These are phyloP conservation scores for Clepsis dumicolana DNA, from an alignment of 2,888 invertebrate genomes.

Conservation along the genomic window DNA sequence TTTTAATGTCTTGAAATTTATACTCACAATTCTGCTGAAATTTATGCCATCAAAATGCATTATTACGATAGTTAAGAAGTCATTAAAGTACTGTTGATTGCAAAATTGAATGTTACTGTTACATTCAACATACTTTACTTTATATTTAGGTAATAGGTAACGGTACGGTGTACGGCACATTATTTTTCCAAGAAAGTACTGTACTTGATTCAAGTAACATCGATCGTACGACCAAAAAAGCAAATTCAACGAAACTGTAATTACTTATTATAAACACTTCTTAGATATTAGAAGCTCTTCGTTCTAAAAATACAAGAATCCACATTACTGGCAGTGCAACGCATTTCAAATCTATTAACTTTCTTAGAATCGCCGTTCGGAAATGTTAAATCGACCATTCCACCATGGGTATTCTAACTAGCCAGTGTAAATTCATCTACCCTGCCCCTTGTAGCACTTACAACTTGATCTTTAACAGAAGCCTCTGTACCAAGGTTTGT, in stretches of 20 bases:
- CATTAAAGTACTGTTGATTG: too few species aligned
- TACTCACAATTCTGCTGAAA: too few species aligned
- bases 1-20: too few species aligned
- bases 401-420: constrained; percentile 53
- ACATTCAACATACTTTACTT: too few species aligned
- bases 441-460: constrained; percentile 52
- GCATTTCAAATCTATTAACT: constrained; percentile 63
- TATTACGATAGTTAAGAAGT: too few species aligned
- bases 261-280: constrained; percentile 5
- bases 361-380: constrained; percentile 65
- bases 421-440: constrained; percentile 60
- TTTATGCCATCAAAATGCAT: too few species aligned
- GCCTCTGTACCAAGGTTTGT: constrained; percentile 39
- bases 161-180: too few species aligned
- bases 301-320: constrained; percentile 34
- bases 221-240: constrained; percentile 50
- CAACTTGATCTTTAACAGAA: constrained; percentile 35
- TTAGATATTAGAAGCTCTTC: constrained; percentile 3
- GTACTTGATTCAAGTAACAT: neutral
- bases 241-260: neutral
- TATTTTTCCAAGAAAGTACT: too few species aligned
- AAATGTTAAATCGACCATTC: constrained; percentile 67
- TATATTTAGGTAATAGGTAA: too few species aligned
- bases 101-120: too few species aligned
- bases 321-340: constrained; percentile 47